Conservation (phyloP, 2,113 vertebrate species). For the Puma concolor region DNA sequence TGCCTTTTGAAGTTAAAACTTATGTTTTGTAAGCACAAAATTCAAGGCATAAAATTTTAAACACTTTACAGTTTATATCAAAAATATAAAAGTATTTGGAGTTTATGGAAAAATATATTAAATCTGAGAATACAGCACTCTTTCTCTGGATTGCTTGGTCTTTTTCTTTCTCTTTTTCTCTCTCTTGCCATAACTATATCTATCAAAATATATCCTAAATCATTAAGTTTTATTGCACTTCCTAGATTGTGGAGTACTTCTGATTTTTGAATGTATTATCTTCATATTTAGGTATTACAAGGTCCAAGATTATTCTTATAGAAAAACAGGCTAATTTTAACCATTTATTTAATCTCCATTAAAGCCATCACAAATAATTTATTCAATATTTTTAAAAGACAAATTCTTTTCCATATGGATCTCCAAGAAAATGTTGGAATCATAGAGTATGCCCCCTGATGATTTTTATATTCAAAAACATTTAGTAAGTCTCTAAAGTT, state of each 20-base stretch:
- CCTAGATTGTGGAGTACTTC: neutral
- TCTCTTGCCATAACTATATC: neutral
- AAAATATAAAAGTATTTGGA: slow-evolving; percentile 22
- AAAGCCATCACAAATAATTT: neutral
- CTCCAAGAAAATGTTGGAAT: neutral
- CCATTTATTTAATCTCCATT: neutral
- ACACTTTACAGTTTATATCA: neutral
- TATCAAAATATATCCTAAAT: slow-evolving; percentile 28
- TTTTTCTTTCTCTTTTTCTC: neutral
- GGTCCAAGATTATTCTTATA: slow-evolving; percentile 11
- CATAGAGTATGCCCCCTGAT: neutral
- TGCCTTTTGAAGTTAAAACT: neutral
- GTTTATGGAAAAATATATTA: slow-evolving; percentile 22
- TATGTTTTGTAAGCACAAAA: slow-evolving; percentile 22
- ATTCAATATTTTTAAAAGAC: slow-evolving; percentile 9
- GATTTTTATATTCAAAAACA: neutral
- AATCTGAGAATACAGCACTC: neutral
- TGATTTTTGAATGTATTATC: slow-evolving; percentile 1
- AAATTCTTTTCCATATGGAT: neutral
- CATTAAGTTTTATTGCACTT: slow-evolving; percentile 23
- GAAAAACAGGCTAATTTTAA: neutral
- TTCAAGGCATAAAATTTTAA: neutral
- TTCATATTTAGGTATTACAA: neutral
- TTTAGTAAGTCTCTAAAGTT: neutral
- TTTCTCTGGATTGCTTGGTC: neutral